A percentile compares a stretch with the other conserved stretches of the same genome.
Conservation (phyloP, 1,140 invertebrate genomes). For the Cecropterus lyciades region DNA sequence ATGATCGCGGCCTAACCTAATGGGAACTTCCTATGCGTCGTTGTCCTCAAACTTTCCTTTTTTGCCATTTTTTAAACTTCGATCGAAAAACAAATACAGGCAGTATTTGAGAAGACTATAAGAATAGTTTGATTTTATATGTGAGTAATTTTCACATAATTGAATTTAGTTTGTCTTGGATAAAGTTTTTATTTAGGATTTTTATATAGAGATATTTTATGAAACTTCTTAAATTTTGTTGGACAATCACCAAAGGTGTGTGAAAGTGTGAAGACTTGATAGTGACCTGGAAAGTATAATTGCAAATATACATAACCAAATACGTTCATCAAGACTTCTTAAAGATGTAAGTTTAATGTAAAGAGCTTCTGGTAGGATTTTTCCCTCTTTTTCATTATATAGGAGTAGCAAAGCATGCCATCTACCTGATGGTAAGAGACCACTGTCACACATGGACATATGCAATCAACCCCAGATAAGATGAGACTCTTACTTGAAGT, state of each 20-base stretch:
- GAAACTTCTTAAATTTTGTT: constrained; percentile 5
- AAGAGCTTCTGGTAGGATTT: constrained; percentile 20
- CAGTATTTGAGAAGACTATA: constrained; percentile 1
- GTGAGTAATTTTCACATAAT: background rate
- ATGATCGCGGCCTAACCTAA: constrained; percentile 71
- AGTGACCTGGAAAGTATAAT: constrained; percentile 48
- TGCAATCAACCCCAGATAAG: no score
- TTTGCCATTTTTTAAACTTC: background rate
- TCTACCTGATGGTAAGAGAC: no score
- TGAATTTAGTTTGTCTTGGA: constrained; percentile 3
- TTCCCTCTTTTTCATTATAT: no score
- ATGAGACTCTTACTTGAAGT: no score
- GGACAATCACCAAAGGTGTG: constrained; percentile 29
- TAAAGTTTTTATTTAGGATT: background rate
- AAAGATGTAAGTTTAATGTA: constrained; percentile 13
- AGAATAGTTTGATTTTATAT: background rate
- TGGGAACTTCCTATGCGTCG: constrained; percentile 53
- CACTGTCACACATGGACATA: no score
- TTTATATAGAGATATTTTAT: background rate
- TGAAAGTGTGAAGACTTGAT: constrained; percentile 46
- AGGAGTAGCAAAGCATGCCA: no score
- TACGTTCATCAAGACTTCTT: constrained; percentile 36
- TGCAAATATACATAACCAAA: constrained; percentile 36
- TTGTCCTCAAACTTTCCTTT: constrained; percentile 23
- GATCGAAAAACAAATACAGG: constrained; percentile 8